A percentile compares a stretch with the other conserved stretches of the same genome.
These are phyloP conservation scores for Drosophila picticornis DNA, from an alignment of 2,888 invertebrate species.

Conservation along the genomic window DNA sequence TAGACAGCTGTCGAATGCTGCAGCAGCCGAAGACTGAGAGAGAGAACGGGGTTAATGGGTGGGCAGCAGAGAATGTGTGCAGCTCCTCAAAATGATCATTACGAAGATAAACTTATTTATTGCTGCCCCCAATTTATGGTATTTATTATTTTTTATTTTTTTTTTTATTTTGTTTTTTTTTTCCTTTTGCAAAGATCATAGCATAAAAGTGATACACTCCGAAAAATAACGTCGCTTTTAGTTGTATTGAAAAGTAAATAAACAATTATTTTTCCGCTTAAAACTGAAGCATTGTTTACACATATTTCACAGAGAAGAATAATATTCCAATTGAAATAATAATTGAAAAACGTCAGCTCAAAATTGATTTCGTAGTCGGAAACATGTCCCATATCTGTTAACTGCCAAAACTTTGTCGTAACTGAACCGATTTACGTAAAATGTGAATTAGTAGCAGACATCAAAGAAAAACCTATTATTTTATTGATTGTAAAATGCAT, in stretches of 20 bases:
- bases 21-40: too few species aligned
- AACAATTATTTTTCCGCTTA: not conserved
- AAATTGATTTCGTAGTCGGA: not conserved
- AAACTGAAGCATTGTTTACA: too few species aligned
- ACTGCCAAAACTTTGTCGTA: not conserved
- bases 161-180: not conserved
- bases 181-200: constrained; percentile 1
- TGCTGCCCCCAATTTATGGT: constrained; percentile 9
- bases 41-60: constrained; percentile 34
- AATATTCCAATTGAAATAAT: not conserved
- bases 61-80: constrained; percentile 30
- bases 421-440: not conserved
- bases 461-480: not conserved
- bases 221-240: not conserved
- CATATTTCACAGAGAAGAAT: not conserved
- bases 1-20: constrained; percentile 23
- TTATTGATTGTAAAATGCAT: not conserved
- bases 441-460: not conserved
- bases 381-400: not conserved
- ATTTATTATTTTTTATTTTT: not conserved
- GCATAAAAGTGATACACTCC: not conserved
- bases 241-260: not conserved
- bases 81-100: constrained; percentile 33
- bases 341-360: not conserved
- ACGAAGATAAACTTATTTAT: constrained; percentile 10